phyloP scores from a whole-genome alignment of 2,113 vertebrate genomes.

The Bujurquina vittata region DNA sequence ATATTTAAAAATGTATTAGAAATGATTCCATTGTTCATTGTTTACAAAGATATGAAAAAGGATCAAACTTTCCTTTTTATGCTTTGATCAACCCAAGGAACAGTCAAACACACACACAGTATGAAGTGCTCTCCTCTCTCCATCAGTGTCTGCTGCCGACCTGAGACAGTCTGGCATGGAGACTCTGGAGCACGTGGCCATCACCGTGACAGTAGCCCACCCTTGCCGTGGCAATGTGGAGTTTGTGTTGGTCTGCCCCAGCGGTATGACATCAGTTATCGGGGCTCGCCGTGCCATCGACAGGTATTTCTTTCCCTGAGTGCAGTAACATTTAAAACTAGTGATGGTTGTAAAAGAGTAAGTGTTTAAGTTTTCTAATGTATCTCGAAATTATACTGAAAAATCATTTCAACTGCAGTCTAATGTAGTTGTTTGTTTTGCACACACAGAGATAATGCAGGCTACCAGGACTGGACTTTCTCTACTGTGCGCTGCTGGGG shows the following conservation, averaged over 20 bases:
- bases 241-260: constrained; percentile 88
- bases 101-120: not conserved
- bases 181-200: constrained; percentile 93
- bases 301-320: constrained; percentile 51
- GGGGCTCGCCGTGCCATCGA: constrained; percentile 88
- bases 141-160: constrained; percentile 83
- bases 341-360: not conserved
- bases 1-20: not conserved
- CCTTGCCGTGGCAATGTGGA: constrained; percentile 90
- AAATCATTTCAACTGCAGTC: not conserved
- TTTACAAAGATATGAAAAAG: not conserved
- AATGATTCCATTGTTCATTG: not conserved
- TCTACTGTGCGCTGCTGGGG: constrained; percentile 98
- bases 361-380: not conserved
- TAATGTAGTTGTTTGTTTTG: not conserved
- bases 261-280: constrained; percentile 90
- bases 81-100: not conserved
- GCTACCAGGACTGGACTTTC: constrained; percentile 95
- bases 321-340: not conserved
- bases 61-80: not conserved
- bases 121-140: not conserved
- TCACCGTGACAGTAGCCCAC: constrained; percentile 88
- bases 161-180: constrained; percentile 89
- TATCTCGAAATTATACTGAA: not conserved
- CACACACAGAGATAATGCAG: constrained; percentile 81